phyloP scores from a whole-genome alignment of 2,888 invertebrate genomes.

The Drosophila eohydei region DNA sequence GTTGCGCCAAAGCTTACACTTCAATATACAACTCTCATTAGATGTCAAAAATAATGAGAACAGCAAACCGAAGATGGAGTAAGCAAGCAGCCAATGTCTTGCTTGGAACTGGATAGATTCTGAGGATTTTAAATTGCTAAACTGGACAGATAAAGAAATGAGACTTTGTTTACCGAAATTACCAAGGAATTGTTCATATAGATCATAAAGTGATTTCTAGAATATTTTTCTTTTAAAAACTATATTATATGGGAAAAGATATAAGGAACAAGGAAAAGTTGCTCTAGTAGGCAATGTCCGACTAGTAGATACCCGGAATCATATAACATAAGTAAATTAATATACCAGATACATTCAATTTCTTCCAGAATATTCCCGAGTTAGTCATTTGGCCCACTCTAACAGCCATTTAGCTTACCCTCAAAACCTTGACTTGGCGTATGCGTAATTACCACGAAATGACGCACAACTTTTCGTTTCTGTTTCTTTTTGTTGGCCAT shows the following conservation, averaged over 20 bases:
- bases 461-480: constrained; percentile 25
- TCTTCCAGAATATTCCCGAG: background rate
- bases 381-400: background rate
- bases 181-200: no score
- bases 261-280: no score
- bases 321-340: background rate
- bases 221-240: no score
- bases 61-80: background rate
- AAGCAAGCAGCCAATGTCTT: constrained; percentile 1
- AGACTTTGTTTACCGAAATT: no score
- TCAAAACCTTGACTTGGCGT: constrained; percentile 8
- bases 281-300: no score
- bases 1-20: constrained; percentile 32
- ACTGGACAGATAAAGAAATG: background rate
- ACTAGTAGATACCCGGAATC: background rate
- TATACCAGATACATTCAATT: no score
- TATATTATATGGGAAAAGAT: no score
- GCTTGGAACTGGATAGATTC: background rate
- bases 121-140: background rate
- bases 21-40: constrained; percentile 38
- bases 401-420: background rate
- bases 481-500: constrained; percentile 1
- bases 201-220: no score
- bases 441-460: constrained; percentile 47
- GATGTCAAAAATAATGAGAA: constrained; percentile 29